Evolutionary conservation across 2,797 vertebrate genomes (phyloP).

Genomic region (Geotria australis): DNA sequence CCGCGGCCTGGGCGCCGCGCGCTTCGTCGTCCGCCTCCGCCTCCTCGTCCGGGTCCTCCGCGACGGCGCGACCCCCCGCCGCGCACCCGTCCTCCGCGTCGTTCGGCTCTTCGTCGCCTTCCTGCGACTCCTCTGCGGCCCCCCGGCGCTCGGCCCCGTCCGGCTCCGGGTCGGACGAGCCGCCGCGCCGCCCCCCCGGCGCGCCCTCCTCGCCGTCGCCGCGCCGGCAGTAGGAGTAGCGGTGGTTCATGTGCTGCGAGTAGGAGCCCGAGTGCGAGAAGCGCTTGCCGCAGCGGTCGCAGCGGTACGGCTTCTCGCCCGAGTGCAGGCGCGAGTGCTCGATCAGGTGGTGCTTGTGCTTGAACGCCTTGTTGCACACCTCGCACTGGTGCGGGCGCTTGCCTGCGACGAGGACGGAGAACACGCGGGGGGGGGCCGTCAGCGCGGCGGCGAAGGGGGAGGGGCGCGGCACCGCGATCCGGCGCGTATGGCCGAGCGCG

Average conservation of each 20-base stretch:
- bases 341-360: constrained; percentile 41
- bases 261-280: constrained; percentile 47
- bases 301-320: constrained; percentile 39
- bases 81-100: not conserved
- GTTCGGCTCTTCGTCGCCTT: not conserved
- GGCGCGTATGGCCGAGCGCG: too few species aligned
- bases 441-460: too few species aligned
- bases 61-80: not conserved
- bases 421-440: not conserved
- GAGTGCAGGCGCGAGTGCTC: constrained; percentile 40
- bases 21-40: too few species aligned
- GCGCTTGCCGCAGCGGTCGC: constrained; percentile 37
- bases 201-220: constrained; percentile 10
- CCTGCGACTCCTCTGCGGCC: not conserved
- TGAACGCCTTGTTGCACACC: constrained; percentile 37
- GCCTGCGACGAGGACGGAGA: constrained; percentile 10
- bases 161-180: not conserved
- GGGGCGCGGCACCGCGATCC: too few species aligned
- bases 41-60: not conserved
- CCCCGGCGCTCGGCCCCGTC: not conserved
- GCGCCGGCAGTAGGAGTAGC: constrained; percentile 33
- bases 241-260: constrained; percentile 51
- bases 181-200: constrained; percentile 11
- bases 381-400: constrained; percentile 34
- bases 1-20: too few species aligned